These are phyloP conservation scores for Manis crassicaudata DNA, from an alignment of 2,797 vertebrate species.

Conservation along the genomic window DNA sequence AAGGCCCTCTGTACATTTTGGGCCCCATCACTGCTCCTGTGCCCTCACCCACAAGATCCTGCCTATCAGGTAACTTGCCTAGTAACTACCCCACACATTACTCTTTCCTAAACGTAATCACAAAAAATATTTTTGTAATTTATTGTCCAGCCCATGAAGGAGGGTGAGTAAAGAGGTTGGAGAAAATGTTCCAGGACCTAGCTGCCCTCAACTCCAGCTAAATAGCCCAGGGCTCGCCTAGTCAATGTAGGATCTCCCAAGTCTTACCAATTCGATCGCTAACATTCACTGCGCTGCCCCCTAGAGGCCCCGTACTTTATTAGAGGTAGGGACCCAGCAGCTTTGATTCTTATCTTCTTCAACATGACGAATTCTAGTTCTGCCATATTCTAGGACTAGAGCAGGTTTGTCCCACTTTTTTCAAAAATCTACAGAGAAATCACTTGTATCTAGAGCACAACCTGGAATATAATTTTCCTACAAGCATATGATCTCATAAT, in stretches of 20 bases:
- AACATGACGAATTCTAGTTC: background rate
- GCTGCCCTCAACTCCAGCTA: background rate
- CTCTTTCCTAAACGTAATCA: conserved; percentile 13
- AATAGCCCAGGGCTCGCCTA: background rate
- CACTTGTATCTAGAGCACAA: background rate
- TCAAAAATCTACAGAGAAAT: conserved; percentile 42
- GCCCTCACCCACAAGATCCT: background rate
- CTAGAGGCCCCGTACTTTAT: background rate
- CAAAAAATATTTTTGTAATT: background rate
- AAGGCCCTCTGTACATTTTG: background rate
- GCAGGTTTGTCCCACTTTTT: background rate
- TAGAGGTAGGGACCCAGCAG: background rate
- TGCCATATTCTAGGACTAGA: background rate
- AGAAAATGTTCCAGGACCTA: background rate
- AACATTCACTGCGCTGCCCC: background rate
- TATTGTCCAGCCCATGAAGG: background rate
- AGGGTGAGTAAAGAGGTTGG: background rate
- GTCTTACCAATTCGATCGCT: background rate
- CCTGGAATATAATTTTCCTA: background rate
- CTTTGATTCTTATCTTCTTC: background rate
- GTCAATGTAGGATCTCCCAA: background rate
- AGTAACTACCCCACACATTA: background rate
- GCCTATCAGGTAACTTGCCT: background rate
- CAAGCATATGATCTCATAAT: background rate
- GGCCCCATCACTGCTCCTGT: background rate